Evolutionary conservation across 2,113 vertebrate genomes (phyloP).

Genomic region (Hemiprocne comata): DNA sequence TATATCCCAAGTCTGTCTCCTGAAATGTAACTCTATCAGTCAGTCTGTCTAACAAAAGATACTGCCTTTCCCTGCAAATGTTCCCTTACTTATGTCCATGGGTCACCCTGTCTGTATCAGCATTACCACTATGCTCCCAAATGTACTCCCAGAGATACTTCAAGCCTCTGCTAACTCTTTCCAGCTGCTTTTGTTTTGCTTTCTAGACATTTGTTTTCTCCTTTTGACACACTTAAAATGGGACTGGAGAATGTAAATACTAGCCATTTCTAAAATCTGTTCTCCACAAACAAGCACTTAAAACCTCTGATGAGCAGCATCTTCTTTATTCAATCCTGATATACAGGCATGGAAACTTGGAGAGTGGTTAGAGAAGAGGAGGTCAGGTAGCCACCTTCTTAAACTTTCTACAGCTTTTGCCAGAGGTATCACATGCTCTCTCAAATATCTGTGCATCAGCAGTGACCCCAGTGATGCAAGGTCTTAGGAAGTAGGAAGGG

Average conservation of each 20-base stretch:
- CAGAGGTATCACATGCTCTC: neutral
- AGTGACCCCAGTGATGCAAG: neutral
- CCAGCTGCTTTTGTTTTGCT: neutral
- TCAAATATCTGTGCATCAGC: neutral
- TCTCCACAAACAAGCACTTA: neutral
- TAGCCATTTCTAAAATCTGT: neutral
- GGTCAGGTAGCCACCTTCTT: neutral
- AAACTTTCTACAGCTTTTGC: neutral
- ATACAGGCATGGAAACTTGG: neutral
- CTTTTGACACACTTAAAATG: neutral
- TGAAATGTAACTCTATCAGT: neutral
- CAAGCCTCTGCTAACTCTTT: neutral
- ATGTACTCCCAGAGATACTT: neutral
- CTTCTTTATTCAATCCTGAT: neutral
- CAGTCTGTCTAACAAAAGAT: neutral
- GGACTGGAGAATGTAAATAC: neutral
- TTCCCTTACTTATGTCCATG: neutral
- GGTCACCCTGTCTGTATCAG: neutral
- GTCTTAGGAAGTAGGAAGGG: neutral
- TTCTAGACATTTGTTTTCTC: neutral
- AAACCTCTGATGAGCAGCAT: neutral
- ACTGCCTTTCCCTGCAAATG: neutral
- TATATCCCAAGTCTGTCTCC: neutral
- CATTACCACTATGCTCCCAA: neutral
- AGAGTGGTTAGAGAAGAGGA: neutral